These are phyloP conservation scores for Adelognathus sp. DNA, from an alignment of 2,888 invertebrate species.

Conservation along the genomic window DNA sequence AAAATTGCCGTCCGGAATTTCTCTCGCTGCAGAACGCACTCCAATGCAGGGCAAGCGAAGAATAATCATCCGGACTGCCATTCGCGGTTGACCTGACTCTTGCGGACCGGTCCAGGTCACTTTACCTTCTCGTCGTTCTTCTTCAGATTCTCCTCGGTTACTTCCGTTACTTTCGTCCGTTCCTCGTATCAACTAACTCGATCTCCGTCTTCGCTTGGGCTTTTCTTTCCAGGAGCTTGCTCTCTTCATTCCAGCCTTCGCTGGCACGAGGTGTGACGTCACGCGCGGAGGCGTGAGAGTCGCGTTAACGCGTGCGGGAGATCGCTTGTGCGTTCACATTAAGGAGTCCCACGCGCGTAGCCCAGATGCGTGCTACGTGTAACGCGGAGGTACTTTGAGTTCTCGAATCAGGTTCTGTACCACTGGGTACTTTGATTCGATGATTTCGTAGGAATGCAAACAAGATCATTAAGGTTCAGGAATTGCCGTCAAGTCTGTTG, in stretches of 20 bases:
- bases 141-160: not conserved
- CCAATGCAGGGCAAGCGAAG: not conserved
- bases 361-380: slow-evolving; percentile 46
- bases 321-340: slow-evolving; percentile 25
- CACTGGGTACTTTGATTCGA: not conserved
- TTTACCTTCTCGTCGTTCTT: slow-evolving; percentile 24
- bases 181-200: slow-evolving; percentile 1
- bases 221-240: slow-evolving; percentile 43
- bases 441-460: slow-evolving; percentile 1
- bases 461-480: no score
- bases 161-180: slow-evolving; percentile 25
- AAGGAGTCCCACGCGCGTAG: slow-evolving; percentile 58
- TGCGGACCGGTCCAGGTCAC: slow-evolving; percentile 34
- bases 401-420: slow-evolving; percentile 16
- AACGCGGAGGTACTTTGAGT: slow-evolving; percentile 18
- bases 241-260: slow-evolving; percentile 43
- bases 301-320: slow-evolving; percentile 47
- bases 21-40: slow-evolving; percentile 2
- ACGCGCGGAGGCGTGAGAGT: slow-evolving; percentile 62
- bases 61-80: not conserved
- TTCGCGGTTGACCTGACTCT: slow-evolving; percentile 31
- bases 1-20: slow-evolving; percentile 14
- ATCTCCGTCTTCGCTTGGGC: slow-evolving; percentile 30
- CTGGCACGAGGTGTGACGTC: slow-evolving; percentile 60
- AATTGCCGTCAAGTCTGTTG: no score